Evolutionary conservation across 2,888 invertebrate species (phyloP), one percentile per base, ranked within the genome.

Genomic region (Pachycephus smyrnensis): DNA sequence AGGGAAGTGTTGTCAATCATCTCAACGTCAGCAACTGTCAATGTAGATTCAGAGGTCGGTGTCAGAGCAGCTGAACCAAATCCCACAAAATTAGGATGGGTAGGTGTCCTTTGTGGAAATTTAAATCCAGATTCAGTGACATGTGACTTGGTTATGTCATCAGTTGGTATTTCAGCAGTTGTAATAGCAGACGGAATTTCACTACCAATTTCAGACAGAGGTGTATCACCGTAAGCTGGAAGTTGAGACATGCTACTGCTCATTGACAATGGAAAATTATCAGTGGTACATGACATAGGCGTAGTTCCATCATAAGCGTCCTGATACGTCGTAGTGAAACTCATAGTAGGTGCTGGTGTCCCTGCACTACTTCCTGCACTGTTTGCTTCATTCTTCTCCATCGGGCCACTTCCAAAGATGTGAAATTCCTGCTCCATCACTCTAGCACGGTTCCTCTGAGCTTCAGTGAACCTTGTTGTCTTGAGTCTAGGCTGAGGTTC

Each of bases 251-350:
- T 80, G 11, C 85, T 86, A 74, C 89, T 90, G 12, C 86, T 87
- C 1, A 85, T 81, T 6, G 90, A 89, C 11, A 83, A 83, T 0
- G 88, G 84, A 75, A 90, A 90, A 74, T 88, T 85, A 76, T 91
- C 91, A 0, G 91, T 91, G 3, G 89, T 89, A n/a, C 90, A 91
- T 0, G 91, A 91, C 91, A 91, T 91, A 4, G 91, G 91, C 0
- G 91, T 91, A 9, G 76, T 78, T 33, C 55, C 75, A 23, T 78
- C 75, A 11, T 33, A 23, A 71, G 32, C n/a, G 35, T 75, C 68
- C 23, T 76, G 75, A 15, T 78, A 75, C 1, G 78, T 37, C 32
- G 75, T 75, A 76, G 35, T 31, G 4, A 73, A 76, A 36, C 68
- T 32, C 2, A 75, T 32, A 31, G 75, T 76, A 32, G 36, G 78